Conservation (phyloP, 2,888 invertebrate species). For the Lamellibrachia satsuma region DNA sequence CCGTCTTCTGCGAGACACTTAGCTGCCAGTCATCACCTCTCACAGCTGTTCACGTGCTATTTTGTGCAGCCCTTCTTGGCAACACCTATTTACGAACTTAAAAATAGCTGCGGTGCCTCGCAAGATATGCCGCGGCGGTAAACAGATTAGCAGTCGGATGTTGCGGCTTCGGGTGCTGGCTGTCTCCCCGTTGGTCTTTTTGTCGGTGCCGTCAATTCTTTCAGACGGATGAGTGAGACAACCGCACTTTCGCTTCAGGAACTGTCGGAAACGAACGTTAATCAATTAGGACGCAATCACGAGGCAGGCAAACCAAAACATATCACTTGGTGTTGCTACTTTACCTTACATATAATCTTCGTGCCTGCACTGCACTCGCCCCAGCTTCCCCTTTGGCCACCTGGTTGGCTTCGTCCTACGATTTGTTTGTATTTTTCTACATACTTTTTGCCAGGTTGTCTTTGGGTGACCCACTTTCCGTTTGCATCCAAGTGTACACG, state of each 20-base stretch:
- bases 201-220: background rate
- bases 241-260: background rate
- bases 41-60: background rate
- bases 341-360: no score
- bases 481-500: no score
- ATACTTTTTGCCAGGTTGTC: no score
- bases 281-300: background rate
- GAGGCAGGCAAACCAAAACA: background rate
- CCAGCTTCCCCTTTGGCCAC: no score
- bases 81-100: background rate
- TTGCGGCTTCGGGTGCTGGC: background rate
- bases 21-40: background rate
- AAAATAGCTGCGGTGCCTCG: background rate
- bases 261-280: slow-evolving; percentile 1
- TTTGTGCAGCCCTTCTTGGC: background rate
- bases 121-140: background rate
- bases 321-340: background rate
- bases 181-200: background rate
- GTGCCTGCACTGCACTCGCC: no score
- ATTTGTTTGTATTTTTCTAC: no score
- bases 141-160: background rate
- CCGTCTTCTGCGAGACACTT: background rate
- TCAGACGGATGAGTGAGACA: background rate
- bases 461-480: no score
- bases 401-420: no score